phyloP scores from a whole-genome alignment of 1,140 invertebrate species.

The Oreohelix idahoensis region DNA sequence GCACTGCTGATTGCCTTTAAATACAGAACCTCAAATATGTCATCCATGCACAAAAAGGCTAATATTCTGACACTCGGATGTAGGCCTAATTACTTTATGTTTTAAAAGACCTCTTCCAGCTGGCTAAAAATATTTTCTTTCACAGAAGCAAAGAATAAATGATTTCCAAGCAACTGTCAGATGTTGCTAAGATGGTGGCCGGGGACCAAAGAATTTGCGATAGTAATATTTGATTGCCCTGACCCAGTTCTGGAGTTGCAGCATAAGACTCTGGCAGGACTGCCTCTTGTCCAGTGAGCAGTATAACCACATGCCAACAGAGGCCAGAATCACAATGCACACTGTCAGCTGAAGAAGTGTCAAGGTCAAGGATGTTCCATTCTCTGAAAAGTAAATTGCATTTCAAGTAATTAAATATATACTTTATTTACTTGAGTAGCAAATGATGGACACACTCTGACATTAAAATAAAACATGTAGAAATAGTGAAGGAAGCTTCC shows the following conservation, averaged over 20 bases:
- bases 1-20: too few species aligned
- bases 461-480: too few species aligned
- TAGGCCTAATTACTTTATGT: too few species aligned
- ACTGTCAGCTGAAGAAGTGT: constrained; percentile 2
- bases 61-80: too few species aligned
- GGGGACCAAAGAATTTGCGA: not conserved
- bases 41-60: too few species aligned
- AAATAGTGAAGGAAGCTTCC: too few species aligned
- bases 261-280: not conserved
- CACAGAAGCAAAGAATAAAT: not conserved
- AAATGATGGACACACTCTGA: too few species aligned
- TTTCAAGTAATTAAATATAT: too few species aligned
- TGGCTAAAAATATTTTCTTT: not conserved
- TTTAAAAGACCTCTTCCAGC: too few species aligned
- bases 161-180: too few species aligned
- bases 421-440: too few species aligned
- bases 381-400: not conserved
- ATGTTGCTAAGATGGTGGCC: not conserved
- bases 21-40: too few species aligned
- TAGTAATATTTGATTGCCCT: not conserved
- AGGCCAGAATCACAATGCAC: constrained; percentile 7
- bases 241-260: not conserved
- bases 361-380: not conserved
- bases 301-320: constrained; percentile 27
- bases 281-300: not conserved